phyloP scores from a whole-genome alignment of 2,113 vertebrate species.

The Macrotis lagotis region DNA sequence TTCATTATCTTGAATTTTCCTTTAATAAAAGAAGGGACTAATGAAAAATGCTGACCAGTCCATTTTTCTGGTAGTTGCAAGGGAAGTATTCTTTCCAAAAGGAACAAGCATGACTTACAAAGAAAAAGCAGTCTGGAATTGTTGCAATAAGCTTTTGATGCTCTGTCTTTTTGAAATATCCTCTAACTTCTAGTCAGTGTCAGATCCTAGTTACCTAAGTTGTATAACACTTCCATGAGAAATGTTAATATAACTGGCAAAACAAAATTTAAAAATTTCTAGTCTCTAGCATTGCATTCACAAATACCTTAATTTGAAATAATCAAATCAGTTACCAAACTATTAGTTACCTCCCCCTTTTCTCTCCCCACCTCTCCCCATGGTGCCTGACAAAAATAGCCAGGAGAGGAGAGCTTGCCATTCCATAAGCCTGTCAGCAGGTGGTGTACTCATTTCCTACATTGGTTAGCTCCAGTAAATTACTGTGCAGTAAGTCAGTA shows the following conservation, averaged over 20 bases:
- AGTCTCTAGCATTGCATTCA: constrained; percentile 59
- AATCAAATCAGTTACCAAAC: constrained; percentile 61
- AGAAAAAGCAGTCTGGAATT: background rate
- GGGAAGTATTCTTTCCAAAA: background rate
- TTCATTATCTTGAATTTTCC: background rate
- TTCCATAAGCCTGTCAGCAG: constrained; percentile 41
- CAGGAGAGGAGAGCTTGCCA: background rate
- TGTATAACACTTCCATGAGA: background rate
- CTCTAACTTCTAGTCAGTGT: background rate
- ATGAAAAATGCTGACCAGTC: background rate
- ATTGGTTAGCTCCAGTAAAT: background rate
- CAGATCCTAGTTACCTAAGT: background rate
- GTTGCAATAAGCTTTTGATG: background rate
- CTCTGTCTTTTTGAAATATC: accelerated
- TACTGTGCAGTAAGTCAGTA: background rate
- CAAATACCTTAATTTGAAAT: constrained; percentile 55
- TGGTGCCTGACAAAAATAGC: background rate
- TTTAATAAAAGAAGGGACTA: background rate
- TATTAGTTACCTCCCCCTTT: constrained; percentile 39
- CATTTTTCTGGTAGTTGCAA: background rate
- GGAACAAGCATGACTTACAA: background rate
- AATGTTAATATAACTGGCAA: constrained; percentile 67
- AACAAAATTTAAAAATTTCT: constrained; percentile 43
- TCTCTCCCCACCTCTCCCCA: background rate
- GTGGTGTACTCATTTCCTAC: constrained; percentile 39